Evolutionary conservation across 2,888 invertebrate species (phyloP).

Genomic region (Drosophila tripunctata): DNA sequence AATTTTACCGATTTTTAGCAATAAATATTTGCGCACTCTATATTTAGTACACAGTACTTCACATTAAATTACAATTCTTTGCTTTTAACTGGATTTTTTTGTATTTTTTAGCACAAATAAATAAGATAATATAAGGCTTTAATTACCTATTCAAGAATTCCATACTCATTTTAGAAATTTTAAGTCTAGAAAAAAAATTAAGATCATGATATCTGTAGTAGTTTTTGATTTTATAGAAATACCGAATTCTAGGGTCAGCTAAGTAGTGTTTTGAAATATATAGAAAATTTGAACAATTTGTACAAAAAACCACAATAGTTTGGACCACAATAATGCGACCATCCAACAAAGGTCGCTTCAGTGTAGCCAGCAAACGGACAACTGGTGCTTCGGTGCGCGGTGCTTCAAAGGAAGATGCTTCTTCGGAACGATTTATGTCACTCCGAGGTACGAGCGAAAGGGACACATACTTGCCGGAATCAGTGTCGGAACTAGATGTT

Average conservation of each 20-base stretch:
- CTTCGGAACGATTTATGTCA: background rate
- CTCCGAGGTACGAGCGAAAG: background rate
- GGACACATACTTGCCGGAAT: constrained; percentile 25
- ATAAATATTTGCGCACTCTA: no score
- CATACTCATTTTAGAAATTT: no score
- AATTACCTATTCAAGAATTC: no score
- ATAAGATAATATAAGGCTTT: no score
- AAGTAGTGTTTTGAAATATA: background rate
- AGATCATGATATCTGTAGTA: no score
- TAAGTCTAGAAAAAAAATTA: no score
- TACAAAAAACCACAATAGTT: background rate
- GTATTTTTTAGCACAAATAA: no score
- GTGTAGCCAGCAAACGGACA: background rate
- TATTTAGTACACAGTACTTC: no score
- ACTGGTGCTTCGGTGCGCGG: background rate
- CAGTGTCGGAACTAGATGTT: background rate
- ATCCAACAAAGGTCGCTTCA: background rate
- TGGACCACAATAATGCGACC: constrained; percentile 21
- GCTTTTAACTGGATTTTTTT: no score
- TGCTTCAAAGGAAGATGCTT: accelerated
- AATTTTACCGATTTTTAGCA: no score
- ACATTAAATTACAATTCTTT: no score
- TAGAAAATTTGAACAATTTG: background rate
- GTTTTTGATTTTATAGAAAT: constrained; percentile 2
- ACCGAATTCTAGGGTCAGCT: no score